Conservation (phyloP, 2,113 vertebrate genomes). For the Choloepus hoffmanni region DNA sequence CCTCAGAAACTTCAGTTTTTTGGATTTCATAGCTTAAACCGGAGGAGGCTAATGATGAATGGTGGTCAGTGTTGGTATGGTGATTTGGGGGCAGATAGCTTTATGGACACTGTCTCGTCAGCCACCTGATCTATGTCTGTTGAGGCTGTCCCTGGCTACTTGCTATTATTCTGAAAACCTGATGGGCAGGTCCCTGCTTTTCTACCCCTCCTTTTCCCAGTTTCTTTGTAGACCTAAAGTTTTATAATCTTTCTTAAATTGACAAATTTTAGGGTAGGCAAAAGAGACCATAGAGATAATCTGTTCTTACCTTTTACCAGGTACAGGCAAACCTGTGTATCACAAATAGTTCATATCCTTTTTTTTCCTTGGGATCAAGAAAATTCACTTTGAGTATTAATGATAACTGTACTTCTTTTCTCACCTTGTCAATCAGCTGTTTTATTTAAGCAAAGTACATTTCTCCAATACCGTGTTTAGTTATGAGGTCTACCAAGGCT, state of each 20-base stretch:
- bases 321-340: not conserved
- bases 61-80: not conserved
- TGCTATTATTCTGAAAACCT: not conserved
- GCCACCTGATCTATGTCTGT: not conserved
- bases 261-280: constrained; percentile 1
- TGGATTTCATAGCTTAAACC: not conserved
- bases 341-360: not conserved
- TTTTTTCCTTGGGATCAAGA: not conserved
- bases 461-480: not conserved
- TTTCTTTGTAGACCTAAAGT: not conserved
- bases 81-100: not conserved
- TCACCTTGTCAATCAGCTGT: not conserved
- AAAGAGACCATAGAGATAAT: not conserved
- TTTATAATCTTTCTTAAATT: constrained; percentile 21
- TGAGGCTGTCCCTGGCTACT: not conserved
- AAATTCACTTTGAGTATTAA: not conserved
- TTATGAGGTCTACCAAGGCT: not conserved
- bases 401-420: not conserved
- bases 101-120: not conserved
- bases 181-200: not conserved
- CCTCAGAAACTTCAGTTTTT: not conserved
- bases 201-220: not conserved
- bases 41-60: not conserved
- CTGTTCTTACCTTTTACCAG: constrained; percentile 8
- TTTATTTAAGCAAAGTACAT: not conserved